Evolutionary conservation across 2,888 invertebrate species (phyloP).

Genomic region (Lottia gigantea): DNA sequence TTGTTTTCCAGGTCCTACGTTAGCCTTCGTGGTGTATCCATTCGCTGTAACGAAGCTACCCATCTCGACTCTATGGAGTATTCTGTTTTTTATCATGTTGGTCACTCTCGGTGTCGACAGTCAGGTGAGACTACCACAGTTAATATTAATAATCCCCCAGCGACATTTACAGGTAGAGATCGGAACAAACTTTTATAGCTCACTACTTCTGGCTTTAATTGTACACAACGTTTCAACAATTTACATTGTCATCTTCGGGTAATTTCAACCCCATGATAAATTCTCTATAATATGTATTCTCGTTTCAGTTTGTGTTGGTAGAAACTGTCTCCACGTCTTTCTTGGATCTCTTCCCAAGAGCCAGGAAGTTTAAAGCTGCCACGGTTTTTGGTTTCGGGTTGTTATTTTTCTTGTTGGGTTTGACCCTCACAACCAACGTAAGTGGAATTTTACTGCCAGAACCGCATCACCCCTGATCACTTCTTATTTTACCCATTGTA

Average conservation of each 20-base stretch:
- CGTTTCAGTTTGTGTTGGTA: constrained; percentile 66
- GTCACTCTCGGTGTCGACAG: constrained; percentile 62
- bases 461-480: too few species aligned
- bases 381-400: constrained; percentile 44
- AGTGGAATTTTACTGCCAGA: constrained; percentile 27
- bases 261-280: too few species aligned
- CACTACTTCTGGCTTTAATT: not conserved
- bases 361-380: constrained; percentile 67
- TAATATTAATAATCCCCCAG: too few species aligned
- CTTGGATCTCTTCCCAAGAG: constrained; percentile 63
- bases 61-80: constrained; percentile 55
- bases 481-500: too few species aligned
- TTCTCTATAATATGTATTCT: constrained; percentile 10
- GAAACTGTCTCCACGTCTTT: constrained; percentile 68
- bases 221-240: too few species aligned
- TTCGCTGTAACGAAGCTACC: constrained; percentile 60
- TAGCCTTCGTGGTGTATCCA: constrained; percentile 64
- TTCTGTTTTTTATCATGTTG: constrained; percentile 63
- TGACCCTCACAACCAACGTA: constrained; percentile 57
- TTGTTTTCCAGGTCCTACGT: constrained; percentile 46
- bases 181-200: too few species aligned
- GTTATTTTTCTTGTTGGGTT: constrained; percentile 57
- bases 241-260: too few species aligned
- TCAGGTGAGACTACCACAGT: constrained; percentile 44
- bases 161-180: too few species aligned